A percentile compares a stretch with the other conserved stretches of the same genome.
Conservation (phyloP, 2,113 vertebrate species). For the Anthoscopus minutus region DNA sequence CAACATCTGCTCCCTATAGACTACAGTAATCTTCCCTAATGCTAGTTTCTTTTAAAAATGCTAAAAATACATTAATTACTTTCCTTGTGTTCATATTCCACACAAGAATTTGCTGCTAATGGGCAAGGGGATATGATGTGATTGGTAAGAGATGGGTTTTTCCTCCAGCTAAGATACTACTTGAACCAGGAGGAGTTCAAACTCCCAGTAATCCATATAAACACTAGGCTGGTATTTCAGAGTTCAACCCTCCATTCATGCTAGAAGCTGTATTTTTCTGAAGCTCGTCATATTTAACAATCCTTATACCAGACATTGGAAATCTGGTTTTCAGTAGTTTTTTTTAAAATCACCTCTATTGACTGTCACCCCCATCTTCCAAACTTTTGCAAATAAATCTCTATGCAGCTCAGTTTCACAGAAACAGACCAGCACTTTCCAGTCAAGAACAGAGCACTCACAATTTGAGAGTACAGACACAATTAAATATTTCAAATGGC, state of each 20-base stretch:
- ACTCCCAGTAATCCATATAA: not conserved
- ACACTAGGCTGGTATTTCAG: not conserved
- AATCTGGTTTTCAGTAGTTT: not conserved
- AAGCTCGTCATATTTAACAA: not conserved
- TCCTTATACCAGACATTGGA: not conserved
- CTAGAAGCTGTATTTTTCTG: not conserved
- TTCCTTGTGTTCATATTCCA: not conserved
- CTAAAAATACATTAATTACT: conserved; percentile 36
- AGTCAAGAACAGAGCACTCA: not conserved
- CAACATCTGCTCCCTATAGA: not conserved
- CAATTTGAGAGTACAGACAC: no score
- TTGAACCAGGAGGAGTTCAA: not conserved
- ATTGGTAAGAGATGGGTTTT: not conserved
- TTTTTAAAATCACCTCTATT: not conserved
- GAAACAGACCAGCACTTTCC: not conserved
- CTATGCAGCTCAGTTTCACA: not conserved
- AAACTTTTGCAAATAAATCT: not conserved
- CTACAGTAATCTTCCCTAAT: not conserved
- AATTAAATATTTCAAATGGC: not conserved
- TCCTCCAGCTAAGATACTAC: not conserved
- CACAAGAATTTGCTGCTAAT: not conserved
- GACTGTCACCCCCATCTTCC: not conserved
- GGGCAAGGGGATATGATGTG: not conserved
- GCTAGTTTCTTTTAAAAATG: not conserved
- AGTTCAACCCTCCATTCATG: not conserved